phyloP scores from a whole-genome alignment of 2,888 invertebrate genomes.

The Creontiades dilutus region DNA sequence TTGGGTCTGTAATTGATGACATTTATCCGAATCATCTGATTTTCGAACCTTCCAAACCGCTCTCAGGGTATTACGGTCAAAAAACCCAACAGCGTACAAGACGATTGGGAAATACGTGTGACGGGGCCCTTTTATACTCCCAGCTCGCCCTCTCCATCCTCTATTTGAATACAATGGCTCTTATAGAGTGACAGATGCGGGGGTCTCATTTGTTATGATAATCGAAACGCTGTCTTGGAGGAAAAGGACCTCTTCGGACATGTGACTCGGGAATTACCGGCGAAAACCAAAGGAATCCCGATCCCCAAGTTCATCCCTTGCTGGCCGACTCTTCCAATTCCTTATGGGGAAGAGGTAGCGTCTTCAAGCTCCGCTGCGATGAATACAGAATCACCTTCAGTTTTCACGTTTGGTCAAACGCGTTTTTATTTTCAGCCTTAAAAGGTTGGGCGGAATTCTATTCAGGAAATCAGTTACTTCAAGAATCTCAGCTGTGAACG shows the following conservation, averaged over 20 bases:
- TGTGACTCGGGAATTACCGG: slow-evolving; percentile 45
- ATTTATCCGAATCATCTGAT: too few relatives aligned
- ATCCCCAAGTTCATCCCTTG: slow-evolving; percentile 55
- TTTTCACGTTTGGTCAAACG: slow-evolving; percentile 54
- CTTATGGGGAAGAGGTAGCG: slow-evolving; percentile 57
- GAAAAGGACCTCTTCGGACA: slow-evolving; percentile 62
- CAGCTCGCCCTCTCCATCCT: not conserved
- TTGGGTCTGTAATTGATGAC: too few relatives aligned
- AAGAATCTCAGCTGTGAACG: not conserved
- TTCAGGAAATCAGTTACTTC: slow-evolving; percentile 16
- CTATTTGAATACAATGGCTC: slow-evolving; percentile 68
- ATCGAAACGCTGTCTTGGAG: slow-evolving; percentile 59
- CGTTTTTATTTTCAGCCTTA: slow-evolving; percentile 1
- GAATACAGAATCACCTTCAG: slow-evolving; percentile 54
- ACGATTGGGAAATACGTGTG: slow-evolving; percentile 45
- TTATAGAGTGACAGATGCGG: slow-evolving; percentile 58
- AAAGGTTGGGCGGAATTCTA: not conserved
- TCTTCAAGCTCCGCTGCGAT: not conserved
- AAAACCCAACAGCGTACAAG: slow-evolving; percentile 38
- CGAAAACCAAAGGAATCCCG: slow-evolving; percentile 57
- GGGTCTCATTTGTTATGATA: slow-evolving; percentile 71
- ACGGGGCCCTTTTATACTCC: slow-evolving; percentile 38
- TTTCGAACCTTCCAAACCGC: not conserved
- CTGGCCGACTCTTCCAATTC: slow-evolving; percentile 50
- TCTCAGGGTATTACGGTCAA: slow-evolving; percentile 32